These are phyloP conservation scores for Onychostruthus taczanowskii DNA, from an alignment of 2,113 vertebrate species.

Conservation along the genomic window DNA sequence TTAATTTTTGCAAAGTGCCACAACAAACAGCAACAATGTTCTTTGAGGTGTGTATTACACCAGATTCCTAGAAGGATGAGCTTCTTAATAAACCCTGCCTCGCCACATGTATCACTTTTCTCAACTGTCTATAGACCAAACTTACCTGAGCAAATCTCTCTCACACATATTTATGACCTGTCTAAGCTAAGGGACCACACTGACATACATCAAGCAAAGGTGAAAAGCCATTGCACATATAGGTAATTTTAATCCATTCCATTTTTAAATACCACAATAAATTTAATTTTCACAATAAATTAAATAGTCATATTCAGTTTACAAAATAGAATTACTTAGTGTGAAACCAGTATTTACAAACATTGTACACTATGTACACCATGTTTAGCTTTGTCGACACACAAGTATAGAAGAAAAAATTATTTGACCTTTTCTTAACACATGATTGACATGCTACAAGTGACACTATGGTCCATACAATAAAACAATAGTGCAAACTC, in stretches of 20 bases:
- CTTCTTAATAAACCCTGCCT: slow-evolving; percentile 13
- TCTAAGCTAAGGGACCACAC: not conserved
- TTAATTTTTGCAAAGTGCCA: slow-evolving; percentile 20
- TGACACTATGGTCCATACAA: slow-evolving; percentile 64
- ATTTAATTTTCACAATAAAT: slow-evolving; percentile 87
- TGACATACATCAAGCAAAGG: not conserved
- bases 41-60: not conserved
- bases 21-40: not conserved
- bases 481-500: slow-evolving; percentile 80
- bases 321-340: slow-evolving; percentile 89
- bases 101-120: not conserved
- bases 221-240: slow-evolving; percentile 64
- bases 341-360: slow-evolving; percentile 84
- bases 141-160: not conserved
- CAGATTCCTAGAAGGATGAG: slow-evolving; percentile 2
- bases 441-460: slow-evolving; percentile 75
- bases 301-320: slow-evolving; percentile 86
- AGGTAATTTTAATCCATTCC: slow-evolving; percentile 84
- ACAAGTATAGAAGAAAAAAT: slow-evolving; percentile 66
- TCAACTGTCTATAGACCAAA: not conserved
- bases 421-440: slow-evolving; percentile 52
- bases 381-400: slow-evolving; percentile 65
- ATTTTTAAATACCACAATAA: slow-evolving; percentile 84
- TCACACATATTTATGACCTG: not conserved
- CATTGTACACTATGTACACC: slow-evolving; percentile 81